Evolutionary conservation across 2,113 vertebrate species (phyloP), one percentile per base, ranked within the genome.

Genomic region (Forbesichthys papilliferus): DNA sequence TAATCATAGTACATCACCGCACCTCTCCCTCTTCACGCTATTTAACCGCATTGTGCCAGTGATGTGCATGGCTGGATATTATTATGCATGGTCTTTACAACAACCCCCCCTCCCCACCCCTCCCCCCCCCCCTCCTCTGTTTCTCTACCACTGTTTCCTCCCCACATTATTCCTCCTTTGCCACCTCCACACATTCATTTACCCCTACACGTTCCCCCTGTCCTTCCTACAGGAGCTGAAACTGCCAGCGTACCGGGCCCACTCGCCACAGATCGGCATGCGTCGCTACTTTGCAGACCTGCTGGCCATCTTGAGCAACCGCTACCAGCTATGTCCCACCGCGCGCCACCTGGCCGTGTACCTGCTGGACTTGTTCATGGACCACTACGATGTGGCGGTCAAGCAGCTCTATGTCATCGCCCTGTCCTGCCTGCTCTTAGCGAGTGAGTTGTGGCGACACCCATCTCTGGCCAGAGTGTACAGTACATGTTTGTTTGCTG

Each of bases 361-460:
- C 89, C 87, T 98, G 82, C 88, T 98, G 81, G 96, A 98, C 84
- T 90, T 96, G 84, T 95, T 96, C 78, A 95, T 97, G 94, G 96
- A 97, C 73, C 91, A 91, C 86, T 96, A 95, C 0, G 93, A 94
- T 56, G 87, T 95, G 74, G 82, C 92, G 1, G 87, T 93, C 80
- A 95, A 93, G 83, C 95, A 98, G 73, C 94, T 98, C 18, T 93
- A 95, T 3, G 59, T 93, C 18, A 88, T 93, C 63, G 94, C 95
- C 0, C 85, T 98, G 64, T 94, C 93, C 77, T 98, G 96, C 77
- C 92, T 98, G 75, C 93, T 96, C 56, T 92, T 98, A 11, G 95
- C 96, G 74, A 97, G 96, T 97, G 92, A 90, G 96, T 92, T 13
- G 27, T 1, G 4, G 5, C 13, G 5, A 48, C 47, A 11, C 8